Conservation (phyloP, 2,888 invertebrate species). For the Oscheius sp. region DNA sequence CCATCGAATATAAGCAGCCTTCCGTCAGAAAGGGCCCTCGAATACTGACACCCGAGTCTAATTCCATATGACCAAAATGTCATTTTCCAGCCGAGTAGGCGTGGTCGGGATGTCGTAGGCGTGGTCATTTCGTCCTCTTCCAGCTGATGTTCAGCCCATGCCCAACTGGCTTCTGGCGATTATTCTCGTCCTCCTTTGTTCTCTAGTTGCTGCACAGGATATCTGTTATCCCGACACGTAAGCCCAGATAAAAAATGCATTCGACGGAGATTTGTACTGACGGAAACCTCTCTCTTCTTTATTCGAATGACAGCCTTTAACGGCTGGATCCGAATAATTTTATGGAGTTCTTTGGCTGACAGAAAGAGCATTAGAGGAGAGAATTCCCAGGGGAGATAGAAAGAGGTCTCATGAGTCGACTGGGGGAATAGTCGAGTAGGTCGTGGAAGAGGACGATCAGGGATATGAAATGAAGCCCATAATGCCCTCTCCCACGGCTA, state of each 20-base stretch:
- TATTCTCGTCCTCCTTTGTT: not conserved
- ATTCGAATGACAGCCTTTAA: not conserved
- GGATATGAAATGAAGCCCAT: not conserved
- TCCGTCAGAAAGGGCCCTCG: too few species aligned
- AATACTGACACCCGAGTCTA: too few species aligned
- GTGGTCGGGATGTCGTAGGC: not conserved
- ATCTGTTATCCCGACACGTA: slow-evolving; percentile 42
- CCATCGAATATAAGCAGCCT: too few species aligned
- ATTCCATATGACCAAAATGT: slow-evolving; percentile 2
- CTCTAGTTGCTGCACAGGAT: slow-evolving; percentile 29
- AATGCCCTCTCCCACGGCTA: slow-evolving; percentile 7
- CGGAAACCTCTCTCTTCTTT: not conserved
- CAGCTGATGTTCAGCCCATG: slow-evolving; percentile 27
- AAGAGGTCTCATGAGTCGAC: not conserved
- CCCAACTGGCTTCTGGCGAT: slow-evolving; percentile 29
- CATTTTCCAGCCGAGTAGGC: not conserved
- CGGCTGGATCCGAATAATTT: slow-evolving; percentile 9
- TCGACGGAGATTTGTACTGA: not conserved
- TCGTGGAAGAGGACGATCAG: not conserved
- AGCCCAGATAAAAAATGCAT: not conserved
- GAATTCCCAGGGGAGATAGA: not conserved
- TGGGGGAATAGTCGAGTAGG: slow-evolving; percentile 7
- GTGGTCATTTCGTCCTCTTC: not conserved
- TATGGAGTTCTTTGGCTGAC: not conserved
- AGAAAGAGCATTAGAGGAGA: not conserved